Conservation (phyloP, 2,797 vertebrate species). For the Cossypha heuglini region DNA sequence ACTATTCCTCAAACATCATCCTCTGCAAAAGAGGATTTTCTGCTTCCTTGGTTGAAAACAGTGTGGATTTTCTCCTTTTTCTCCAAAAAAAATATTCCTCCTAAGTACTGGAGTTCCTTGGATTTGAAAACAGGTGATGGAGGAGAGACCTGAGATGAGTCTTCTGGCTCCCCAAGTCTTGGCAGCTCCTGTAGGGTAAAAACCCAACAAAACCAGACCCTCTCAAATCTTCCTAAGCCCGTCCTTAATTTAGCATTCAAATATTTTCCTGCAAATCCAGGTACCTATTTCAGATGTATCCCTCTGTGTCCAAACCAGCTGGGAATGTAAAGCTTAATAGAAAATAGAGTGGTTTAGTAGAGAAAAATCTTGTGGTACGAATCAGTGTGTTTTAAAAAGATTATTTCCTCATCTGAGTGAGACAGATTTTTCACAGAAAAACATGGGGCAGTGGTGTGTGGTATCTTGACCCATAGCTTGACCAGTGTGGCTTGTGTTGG, state of each 20-base stretch:
- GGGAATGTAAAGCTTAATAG: not conserved
- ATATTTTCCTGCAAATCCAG: not conserved
- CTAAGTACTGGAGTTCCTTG: not conserved
- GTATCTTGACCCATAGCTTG: not conserved
- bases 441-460: accelerated
- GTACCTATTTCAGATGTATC: not conserved
- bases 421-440: not conserved
- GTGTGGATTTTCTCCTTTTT: not conserved
- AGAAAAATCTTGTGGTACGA: not conserved
- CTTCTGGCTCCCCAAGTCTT: not conserved
- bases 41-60: not conserved
- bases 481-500: accelerated
- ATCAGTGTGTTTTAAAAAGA: not conserved
- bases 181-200: not conserved
- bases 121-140: not conserved
- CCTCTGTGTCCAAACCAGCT: not conserved
- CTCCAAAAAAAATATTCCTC: not conserved
- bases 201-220: not conserved
- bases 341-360: not conserved
- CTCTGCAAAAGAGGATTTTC: not conserved
- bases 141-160: not conserved
- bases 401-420: accelerated
- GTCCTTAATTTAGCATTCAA: not conserved
- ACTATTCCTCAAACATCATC: not conserved
- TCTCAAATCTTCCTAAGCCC: not conserved